Conservation (phyloP, 2,888 invertebrate genomes). For the Meandrusa payeni region DNA sequence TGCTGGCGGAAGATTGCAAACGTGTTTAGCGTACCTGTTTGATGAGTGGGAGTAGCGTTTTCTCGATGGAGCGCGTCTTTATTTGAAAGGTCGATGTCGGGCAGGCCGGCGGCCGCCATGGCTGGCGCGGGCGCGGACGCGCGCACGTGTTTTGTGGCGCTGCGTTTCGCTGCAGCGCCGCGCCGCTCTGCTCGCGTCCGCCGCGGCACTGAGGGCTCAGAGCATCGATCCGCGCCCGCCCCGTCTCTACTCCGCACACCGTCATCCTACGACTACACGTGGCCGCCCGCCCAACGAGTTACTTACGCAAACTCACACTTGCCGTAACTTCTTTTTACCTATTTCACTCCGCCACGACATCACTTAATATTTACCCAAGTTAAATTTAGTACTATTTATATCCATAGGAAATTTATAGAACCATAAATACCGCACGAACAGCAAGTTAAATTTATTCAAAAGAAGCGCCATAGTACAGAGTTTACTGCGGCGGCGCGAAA, state of each 20-base stretch:
- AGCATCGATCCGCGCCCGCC: conserved; percentile 31
- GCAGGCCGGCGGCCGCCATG: conserved; percentile 83
- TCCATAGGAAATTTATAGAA: neutral
- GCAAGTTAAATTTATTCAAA: conserved; percentile 40
- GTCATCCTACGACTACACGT: conserved; percentile 36
- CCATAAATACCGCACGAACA: neutral
- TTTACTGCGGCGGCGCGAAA: conserved; percentile 57
- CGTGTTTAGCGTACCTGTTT: conserved; percentile 88
- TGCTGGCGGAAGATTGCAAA: conserved; percentile 36
- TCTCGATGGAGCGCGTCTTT: conserved; percentile 96
- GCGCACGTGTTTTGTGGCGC: conserved; percentile 61
- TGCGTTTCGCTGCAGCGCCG: conserved; percentile 58
- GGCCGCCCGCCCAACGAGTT: conserved; percentile 34
- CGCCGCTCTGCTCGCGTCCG: conserved; percentile 73
- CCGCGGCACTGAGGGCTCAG: conserved; percentile 65
- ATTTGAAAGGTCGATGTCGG: conserved; percentile 85
- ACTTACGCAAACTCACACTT: conserved; percentile 35
- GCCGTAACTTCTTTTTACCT: conserved; percentile 24
- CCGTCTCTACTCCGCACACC: conserved; percentile 44
- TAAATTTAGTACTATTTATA: conserved; percentile 22
- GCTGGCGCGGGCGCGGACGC: conserved; percentile 64
- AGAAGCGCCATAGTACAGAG: conserved; percentile 37
- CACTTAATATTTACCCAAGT: conserved; percentile 8
- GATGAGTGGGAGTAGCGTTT: conserved; percentile 95
- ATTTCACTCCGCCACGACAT: conserved; percentile 4